phyloP scores from a whole-genome alignment of 1,140 invertebrate species.

The Papilio helenus region DNA sequence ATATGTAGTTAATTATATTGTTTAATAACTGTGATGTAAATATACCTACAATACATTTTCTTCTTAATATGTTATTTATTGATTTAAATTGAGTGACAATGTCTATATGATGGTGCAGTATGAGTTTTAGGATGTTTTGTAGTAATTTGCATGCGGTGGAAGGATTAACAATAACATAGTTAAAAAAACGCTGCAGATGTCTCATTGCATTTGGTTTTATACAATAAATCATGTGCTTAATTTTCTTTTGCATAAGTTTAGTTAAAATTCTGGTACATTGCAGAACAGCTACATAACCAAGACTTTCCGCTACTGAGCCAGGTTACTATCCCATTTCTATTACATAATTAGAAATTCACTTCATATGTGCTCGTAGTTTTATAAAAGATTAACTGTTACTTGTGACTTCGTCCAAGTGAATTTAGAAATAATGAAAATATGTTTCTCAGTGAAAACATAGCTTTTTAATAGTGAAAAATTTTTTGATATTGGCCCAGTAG shows the following conservation, averaged over 20 bases:
- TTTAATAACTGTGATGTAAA: background rate
- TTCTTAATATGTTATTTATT: background rate
- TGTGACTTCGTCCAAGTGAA: too few relatives aligned
- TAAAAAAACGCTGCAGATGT: background rate
- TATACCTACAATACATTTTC: background rate
- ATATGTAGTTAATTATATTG: conserved; percentile 11
- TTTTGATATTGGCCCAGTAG: too few relatives aligned
- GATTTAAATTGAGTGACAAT: background rate
- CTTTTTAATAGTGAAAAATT: too few relatives aligned
- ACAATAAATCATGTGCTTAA: background rate
- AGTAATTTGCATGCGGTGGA: background rate
- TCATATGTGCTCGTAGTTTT: too few relatives aligned
- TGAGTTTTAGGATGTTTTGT: background rate
- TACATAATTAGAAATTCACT: too few relatives aligned
- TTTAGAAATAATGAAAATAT: too few relatives aligned
- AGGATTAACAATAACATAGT: background rate
- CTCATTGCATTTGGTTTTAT: background rate
- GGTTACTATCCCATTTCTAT: too few relatives aligned
- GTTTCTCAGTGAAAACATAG: too few relatives aligned
- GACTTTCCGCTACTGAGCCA: too few relatives aligned
- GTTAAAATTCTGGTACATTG: too few relatives aligned
- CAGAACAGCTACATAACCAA: too few relatives aligned
- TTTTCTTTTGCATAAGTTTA: background rate
- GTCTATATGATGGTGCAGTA: background rate
- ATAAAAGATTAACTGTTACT: too few relatives aligned